These are phyloP conservation scores for Belgica antarctica DNA, from an alignment of 2,888 invertebrate species.

Conservation along the genomic window DNA sequence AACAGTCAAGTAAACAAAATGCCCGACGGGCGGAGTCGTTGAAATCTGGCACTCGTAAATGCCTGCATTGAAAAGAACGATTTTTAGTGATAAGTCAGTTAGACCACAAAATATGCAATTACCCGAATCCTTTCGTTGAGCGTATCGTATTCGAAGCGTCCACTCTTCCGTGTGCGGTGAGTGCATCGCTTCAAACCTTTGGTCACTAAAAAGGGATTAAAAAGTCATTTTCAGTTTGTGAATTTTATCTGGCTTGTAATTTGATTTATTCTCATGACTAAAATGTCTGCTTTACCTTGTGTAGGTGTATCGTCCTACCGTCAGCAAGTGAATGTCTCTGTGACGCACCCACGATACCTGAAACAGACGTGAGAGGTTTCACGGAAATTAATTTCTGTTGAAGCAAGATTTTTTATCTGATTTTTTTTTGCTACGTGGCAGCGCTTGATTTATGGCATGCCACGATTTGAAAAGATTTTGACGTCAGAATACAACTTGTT, in stretches of 20 bases:
- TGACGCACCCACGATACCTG: slow-evolving; percentile 79
- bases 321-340: slow-evolving; percentile 71
- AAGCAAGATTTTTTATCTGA: too few relatives aligned
- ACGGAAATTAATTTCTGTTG: too few relatives aligned
- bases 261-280: too few relatives aligned
- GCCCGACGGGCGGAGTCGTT: slow-evolving; percentile 83
- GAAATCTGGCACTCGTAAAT: slow-evolving; percentile 90
- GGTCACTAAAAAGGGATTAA: too few relatives aligned
- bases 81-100: not conserved
- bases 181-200: slow-evolving; percentile 82
- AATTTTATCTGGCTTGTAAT: too few relatives aligned
- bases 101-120: not conserved
- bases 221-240: too few relatives aligned
- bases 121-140: slow-evolving; percentile 66
- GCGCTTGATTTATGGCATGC: too few relatives aligned
- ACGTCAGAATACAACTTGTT: too few relatives aligned
- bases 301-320: slow-evolving; percentile 74
- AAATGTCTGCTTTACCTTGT: too few relatives aligned
- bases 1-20: slow-evolving; percentile 75
- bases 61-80: slow-evolving; percentile 52
- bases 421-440: too few relatives aligned
- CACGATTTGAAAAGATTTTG: too few relatives aligned
- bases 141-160: slow-evolving; percentile 74
- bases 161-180: slow-evolving; percentile 84
- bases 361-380: slow-evolving; percentile 45